A percentile compares a stretch with the other conserved stretches of the same genome.
phyloP scores from a whole-genome alignment of 1,140 invertebrate genomes.

The Drosophila elegans region DNA sequence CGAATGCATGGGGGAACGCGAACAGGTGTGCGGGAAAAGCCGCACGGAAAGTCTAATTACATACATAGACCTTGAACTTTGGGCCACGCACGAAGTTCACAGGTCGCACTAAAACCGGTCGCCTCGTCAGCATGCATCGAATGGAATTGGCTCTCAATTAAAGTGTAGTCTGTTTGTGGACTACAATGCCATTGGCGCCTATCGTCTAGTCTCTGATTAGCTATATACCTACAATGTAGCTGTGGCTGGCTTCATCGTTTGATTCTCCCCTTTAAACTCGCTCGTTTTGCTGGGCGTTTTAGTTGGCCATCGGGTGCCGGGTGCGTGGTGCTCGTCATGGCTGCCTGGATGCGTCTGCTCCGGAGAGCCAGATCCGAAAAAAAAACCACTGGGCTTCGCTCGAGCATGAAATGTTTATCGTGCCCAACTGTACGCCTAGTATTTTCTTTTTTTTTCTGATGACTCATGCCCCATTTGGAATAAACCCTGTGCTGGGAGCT shows the following conservation, averaged over 20 bases:
- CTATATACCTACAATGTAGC: neutral
- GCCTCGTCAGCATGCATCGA: neutral
- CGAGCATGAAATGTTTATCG: conserved; percentile 61
- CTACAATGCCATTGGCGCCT: conserved; percentile 21
- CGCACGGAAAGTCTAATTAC: conserved; percentile 33
- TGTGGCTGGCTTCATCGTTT: too few relatives aligned
- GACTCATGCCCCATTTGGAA: conserved; percentile 27
- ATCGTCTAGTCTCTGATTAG: conserved; percentile 39
- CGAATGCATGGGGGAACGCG: conserved; percentile 58
- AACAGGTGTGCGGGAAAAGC: conserved; percentile 55
- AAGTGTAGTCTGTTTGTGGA: conserved; percentile 8
- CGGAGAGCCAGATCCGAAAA: conserved; percentile 46
- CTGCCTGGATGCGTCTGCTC: conserved; percentile 70
- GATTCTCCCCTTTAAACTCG: neutral
- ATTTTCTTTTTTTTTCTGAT: conserved; percentile 4
- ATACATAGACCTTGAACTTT: conserved; percentile 60
- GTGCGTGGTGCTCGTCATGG: conserved; percentile 61
- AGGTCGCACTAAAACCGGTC: conserved; percentile 33
- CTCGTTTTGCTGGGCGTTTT: conserved; percentile 42
- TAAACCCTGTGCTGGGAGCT: conserved; percentile 18
- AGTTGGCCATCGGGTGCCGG: conserved; percentile 35
- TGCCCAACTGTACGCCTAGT: conserved; percentile 54
- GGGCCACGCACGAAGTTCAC: conserved; percentile 48
- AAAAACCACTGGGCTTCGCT: conserved; percentile 41
- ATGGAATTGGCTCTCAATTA: conserved; percentile 36